phyloP scores from a whole-genome alignment of 2,797 vertebrate species.

The Amphiprion clarkii region DNA sequence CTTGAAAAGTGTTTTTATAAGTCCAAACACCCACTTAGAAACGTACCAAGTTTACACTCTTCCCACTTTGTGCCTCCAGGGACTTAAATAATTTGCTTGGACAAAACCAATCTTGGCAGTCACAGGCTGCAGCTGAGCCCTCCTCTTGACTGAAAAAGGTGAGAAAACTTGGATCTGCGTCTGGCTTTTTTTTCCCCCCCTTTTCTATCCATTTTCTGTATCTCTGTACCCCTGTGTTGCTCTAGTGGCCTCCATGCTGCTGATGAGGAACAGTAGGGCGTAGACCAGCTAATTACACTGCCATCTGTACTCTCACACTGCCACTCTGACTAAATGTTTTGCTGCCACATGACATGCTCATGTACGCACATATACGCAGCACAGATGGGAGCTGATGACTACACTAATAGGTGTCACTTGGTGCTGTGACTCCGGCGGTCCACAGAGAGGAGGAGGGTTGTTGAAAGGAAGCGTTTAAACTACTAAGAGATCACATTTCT shows the following conservation, averaged over 20 bases:
- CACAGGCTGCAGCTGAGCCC: constrained; percentile 41
- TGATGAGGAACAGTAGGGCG: constrained; percentile 60
- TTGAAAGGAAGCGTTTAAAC: constrained; percentile 15
- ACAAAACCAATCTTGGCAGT: constrained; percentile 7
- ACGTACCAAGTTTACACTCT: not conserved
- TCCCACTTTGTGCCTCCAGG: constrained; percentile 12
- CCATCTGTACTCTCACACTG: constrained; percentile 79
- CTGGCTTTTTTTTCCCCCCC: constrained; percentile 8
- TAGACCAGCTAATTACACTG: constrained; percentile 71
- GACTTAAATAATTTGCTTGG: constrained; percentile 16
- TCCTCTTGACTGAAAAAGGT: constrained; percentile 22
- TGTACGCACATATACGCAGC: constrained; percentile 54
- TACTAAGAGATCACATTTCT: constrained; percentile 13
- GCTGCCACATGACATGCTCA: constrained; percentile 52
- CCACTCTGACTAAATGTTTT: constrained; percentile 72
- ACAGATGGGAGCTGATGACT: constrained; percentile 75
- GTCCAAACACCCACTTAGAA: not conserved
- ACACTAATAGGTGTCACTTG: constrained; percentile 70
- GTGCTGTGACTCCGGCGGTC: constrained; percentile 42
- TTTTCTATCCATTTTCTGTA: constrained; percentile 2
- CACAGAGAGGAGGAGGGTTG: constrained; percentile 2
- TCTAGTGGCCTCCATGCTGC: constrained; percentile 35
- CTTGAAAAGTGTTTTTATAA: constrained; percentile 1
- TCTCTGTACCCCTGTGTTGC: constrained; percentile 22
- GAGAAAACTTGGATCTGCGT: constrained; percentile 25